Evolutionary conservation across 2,797 vertebrate species (phyloP), one percentile per base, ranked within the genome.

Genomic region (Graptemys geographica): DNA sequence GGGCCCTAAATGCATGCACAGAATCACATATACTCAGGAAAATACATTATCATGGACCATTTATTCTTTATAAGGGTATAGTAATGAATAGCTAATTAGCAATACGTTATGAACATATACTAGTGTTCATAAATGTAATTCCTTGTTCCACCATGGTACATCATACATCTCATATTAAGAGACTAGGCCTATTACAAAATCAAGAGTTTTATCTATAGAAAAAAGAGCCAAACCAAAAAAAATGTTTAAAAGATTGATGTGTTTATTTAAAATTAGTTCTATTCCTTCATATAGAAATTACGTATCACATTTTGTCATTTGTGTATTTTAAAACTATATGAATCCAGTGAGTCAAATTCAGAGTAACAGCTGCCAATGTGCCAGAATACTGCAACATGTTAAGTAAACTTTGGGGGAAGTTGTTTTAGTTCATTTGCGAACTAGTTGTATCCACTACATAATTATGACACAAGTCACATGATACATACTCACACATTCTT

Each of bases 101-200:
- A 57, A 90, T 93, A 83, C 81, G 95, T 94, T 87, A 93, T 95
- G 93, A 93, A 94, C 85, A 88, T 52, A 69, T 74, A 33, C 0
- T 1, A 88, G 74, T 87, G 88, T 87, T 91, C 51, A 81, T 80
- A 59, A 80, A 86, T 83, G 44, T 49, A 89, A 51, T 87, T 88
- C n/a, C 52, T 56, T 76, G 13, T 5, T 90, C 88, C 41, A 57
- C n/a, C 81, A 12, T 18, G 23, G 83, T 93, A 88, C 62, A 5
- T 69, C 37, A 57, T 57, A 84, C 59, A 79, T 33, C 49, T 69
- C 7, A 2, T 85, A 28, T 86, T 88, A 85, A 81, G 84, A 92
- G 52, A 51, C 84, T 9, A 79, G 72, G 88, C 41, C 19, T 72
- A 18, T 62, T 78, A 69, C 13, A 8, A 89, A 91, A 28, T 27